Evolutionary conservation across 2,888 invertebrate species (phyloP), one percentile per base, ranked within the genome.

Genomic region (Antitype chi): DNA sequence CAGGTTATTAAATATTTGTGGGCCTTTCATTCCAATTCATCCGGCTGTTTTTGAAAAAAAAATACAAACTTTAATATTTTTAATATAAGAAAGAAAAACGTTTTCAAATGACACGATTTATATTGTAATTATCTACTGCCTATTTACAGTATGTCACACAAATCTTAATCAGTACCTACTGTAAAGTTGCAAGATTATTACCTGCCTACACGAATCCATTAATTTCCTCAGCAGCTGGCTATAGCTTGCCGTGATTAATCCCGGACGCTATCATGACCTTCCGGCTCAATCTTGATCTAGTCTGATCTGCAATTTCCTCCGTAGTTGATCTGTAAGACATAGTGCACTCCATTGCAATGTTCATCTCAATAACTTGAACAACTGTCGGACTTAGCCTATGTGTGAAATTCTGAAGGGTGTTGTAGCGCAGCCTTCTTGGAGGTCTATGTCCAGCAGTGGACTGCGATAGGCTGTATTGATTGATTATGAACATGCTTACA

Each of bases 221-320:
- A 43, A 72, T 32, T 32, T 32, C 8, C 57, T 74, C 17, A 53
- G 28, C 15, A 28, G 57, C 55, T 68, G 9, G 28, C 53, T 53
- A 23, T 20, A 69, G 49, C 49, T 77, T 66, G 53, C 25, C 55
- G 49, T 77, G 64, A 77, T 77, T 77, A 70, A 77, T 81, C 69
- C 69, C 72, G 69, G 70, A 63, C 20, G 70, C 53, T 82, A 67
- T 71, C 82, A 67, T 70, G 57, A 67, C 47, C 62, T 28, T 70
- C 71, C 82, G 71, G 66, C 57, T 82, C 55, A 82, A 67, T 69
- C 55, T 32, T 64, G 49, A 52, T 82, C 55, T 55, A 64, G 25
- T 25, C 28, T 38, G 28, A 64, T 64, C 71, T 52, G 53, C 76
- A 66, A 77, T 77, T 64, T 72, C 81, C 77, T 72, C 20, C n/a